Evolutionary conservation across 2,113 vertebrate genomes (phyloP), one percentile per base, ranked within the genome.

Genomic region (Polypterus senegalus): DNA sequence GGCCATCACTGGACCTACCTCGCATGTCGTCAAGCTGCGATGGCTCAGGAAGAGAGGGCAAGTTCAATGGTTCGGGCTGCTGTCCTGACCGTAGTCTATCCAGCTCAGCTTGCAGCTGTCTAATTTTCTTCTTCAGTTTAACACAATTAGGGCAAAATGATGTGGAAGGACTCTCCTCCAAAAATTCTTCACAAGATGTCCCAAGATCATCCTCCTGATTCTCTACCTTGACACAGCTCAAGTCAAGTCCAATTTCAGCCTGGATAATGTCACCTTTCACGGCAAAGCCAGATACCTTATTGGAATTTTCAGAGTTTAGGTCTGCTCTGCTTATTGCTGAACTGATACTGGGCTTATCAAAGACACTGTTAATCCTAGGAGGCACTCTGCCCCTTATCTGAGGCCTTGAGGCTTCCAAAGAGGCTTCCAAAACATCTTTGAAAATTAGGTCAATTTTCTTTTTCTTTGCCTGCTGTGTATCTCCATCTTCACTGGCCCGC

Each of bases 71-170:
- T 68, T 87, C 86, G 0, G 74, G 70, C 63, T 85, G 78, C 63
- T 86, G 89, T 59, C 82, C 84, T 60, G 88, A 88, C 82, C 88
- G 88, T 71, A 96, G 77, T 75, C 80, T 87, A 62, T 86, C 86
- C 65, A 98, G 76, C 70, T 98, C 93, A 1, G 90, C 91, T 82
- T 97, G 93, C 54, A 98, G 86, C 75, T 98, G 91, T 47, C 84
- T 76, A 55, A 98, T 92, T 73, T 94, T 93, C 78, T 80, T 92
- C 81, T 91, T 93, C 47, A 98, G 77, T 49, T 84, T 87, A 54
- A 98, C 89, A 73, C 94, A 98, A 74, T 97, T 98, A 57, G 91
- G 91, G 69, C 94, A 98, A 71, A 93, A 95, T 48, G 93, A 96
- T 11, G 93, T 95, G 68, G 92, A 91, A 58, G 93, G 89, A 3